These are phyloP conservation scores for Ia io DNA, from an alignment of 2,113 vertebrate genomes.

Conservation along the genomic window DNA sequence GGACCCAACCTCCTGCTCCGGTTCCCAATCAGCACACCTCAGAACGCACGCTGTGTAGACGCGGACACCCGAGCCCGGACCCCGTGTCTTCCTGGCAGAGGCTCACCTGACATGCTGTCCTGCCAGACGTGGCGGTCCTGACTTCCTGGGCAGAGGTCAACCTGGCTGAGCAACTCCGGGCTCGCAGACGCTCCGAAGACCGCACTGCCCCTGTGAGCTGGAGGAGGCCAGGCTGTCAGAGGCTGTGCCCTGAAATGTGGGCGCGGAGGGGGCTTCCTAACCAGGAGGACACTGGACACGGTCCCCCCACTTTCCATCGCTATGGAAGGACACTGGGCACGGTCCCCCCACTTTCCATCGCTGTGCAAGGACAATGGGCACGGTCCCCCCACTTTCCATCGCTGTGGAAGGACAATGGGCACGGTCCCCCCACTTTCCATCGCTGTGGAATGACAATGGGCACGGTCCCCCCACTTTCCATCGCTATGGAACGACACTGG, in stretches of 20 bases:
- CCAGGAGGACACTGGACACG: too few species aligned
- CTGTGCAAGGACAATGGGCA: too few species aligned
- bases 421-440: too few species aligned
- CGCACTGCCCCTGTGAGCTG: constrained; percentile 75
- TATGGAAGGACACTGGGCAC: too few species aligned
- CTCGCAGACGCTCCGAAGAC: constrained; percentile 78
- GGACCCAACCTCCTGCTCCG: background rate
- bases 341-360: too few species aligned
- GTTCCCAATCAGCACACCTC: background rate
- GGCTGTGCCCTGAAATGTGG: accelerated
- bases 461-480: too few species aligned
- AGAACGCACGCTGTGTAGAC: accelerated
- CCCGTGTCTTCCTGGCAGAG: accelerated
- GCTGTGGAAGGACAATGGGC: too few species aligned
- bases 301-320: too few species aligned
- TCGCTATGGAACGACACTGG: too few species aligned
- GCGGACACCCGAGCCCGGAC: accelerated
- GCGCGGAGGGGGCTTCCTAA: accelerated
- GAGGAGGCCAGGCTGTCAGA: background rate
- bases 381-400: too few species aligned
- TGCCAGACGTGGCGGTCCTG: background rate
- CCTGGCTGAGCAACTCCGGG: constrained; percentile 62
- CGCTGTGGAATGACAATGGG: too few species aligned
- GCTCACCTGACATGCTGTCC: constrained; percentile 68
- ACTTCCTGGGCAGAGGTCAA: constrained; percentile 52